Base-by-base conservation (phyloP, 2,113 vertebrate genomes). In the Dolichallabes microphthalmus region DNA sequence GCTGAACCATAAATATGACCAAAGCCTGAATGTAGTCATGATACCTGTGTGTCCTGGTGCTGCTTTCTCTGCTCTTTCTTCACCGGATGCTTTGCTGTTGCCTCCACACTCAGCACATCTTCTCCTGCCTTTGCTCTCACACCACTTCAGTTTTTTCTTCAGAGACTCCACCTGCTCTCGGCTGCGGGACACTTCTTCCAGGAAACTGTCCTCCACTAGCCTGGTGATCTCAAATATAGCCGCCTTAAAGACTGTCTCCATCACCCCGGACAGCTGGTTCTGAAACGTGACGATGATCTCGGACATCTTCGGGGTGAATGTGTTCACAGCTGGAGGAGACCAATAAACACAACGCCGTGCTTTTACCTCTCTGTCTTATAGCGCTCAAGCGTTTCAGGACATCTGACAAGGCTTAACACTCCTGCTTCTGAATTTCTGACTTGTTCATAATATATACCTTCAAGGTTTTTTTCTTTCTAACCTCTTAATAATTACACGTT, bases 161-260 rank as follows among this genome's bases (percentile, higher is more conserved):
- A 95, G 89, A 39, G 93, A 85, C 76, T 94, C 93, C 1, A 95
- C 92, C 81, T 95, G 94, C 78, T 94, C 92, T 39, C 92, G 89
- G 85, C 92, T 94, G 11, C 93, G 91, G 0, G 93, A 93, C 10
- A 95, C 88, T 82, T 95, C 94, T 2, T 94, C 93, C 83, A 95
- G 17, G 82, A 95, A 95, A 55, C 93, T 94, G 35, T 94, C 94
- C 86, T 95, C 94, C 80, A 95, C 94, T 88, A 94, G 87, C 50
- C 95, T 89, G 55, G 93, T 94, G 88, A 95, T 94, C 80, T 95
- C 94, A 74, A 92, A 95, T 90, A 95, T 94, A n/a, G 94, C 94
- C 35, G 95, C 95, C 74, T 95, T 95, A 83, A 95, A 95, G 0
- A 95, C 94, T 0, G 95, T 94, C 57, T 95, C 94, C 95, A 95